A percentile compares a stretch with the other conserved stretches of the same genome.
Conservation (phyloP, 2,113 vertebrate genomes). For the Pontoporia blainvillei region DNA sequence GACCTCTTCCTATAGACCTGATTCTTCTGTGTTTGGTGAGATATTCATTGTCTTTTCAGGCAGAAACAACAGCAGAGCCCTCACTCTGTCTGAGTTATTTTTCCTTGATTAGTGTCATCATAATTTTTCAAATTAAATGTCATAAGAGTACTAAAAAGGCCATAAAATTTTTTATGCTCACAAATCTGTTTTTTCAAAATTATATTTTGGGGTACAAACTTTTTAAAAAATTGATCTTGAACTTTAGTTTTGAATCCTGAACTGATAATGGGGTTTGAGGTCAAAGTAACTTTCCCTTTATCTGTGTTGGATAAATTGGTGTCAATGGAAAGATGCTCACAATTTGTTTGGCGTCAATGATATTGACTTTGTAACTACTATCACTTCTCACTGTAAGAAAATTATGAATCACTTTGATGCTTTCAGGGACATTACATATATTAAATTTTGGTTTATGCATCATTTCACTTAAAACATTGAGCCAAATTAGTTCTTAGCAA, state of each 20-base stretch:
- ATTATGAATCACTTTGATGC: neutral
- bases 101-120: neutral
- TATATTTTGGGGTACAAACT: neutral
- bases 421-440: neutral
- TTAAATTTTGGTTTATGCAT: slow-evolving; percentile 6
- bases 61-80: neutral
- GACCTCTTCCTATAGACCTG: neutral
- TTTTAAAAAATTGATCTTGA: neutral
- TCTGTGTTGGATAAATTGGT: neutral
- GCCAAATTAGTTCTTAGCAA: slow-evolving; percentile 25
- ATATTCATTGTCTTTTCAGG: neutral
- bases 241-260: neutral
- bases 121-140: slow-evolving; percentile 21
- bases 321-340: neutral
- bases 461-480: neutral
- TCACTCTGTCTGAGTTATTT: neutral
- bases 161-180: neutral
- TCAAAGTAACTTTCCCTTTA: neutral
- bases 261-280: neutral
- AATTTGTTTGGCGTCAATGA: neutral
- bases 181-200: neutral
- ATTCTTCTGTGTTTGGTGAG: neutral
- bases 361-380: neutral
- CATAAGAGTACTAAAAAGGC: neutral
- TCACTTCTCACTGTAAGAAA: neutral